phyloP scores from a whole-genome alignment of 2,797 vertebrate genomes.

The Chiroxiphia lanceolata region DNA sequence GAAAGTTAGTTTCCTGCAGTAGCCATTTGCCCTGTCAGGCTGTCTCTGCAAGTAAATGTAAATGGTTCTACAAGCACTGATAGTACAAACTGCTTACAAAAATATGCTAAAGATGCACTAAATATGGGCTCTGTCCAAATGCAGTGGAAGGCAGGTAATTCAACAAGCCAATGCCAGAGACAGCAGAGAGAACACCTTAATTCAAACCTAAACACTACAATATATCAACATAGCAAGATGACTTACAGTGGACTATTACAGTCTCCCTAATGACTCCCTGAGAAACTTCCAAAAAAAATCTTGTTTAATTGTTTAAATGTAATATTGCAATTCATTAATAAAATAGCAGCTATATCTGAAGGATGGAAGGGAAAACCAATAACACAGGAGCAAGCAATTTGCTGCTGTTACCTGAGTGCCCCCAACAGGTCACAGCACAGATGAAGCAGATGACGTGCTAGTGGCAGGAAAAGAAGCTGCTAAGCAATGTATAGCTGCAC shows the following conservation, averaged over 20 bases:
- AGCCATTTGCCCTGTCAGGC: neutral
- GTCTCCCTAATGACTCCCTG: conserved; percentile 18
- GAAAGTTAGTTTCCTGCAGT: neutral
- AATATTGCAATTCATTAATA: conserved; percentile 40
- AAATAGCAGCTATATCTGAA: conserved; percentile 41
- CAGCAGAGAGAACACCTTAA: neutral
- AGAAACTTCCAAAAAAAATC: conserved; percentile 20
- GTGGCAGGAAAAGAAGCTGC: neutral
- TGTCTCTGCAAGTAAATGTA: neutral
- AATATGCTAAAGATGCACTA: neutral
- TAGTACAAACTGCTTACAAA: neutral
- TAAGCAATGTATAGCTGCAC: neutral
- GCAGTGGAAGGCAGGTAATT: neutral
- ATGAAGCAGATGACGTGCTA: neutral
- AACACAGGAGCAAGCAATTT: neutral
- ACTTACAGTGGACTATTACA: neutral
- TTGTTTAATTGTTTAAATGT: conserved; percentile 47
- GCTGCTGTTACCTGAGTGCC: conserved; percentile 70
- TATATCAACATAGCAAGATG: neutral
- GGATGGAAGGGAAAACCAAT: neutral
- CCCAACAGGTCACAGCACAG: conserved; percentile 60
- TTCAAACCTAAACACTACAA: neutral
- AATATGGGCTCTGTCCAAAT: neutral
- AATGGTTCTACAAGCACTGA: neutral
- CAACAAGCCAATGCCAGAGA: neutral